Evolutionary conservation across 2,113 vertebrate species (phyloP).

Genomic region (Xenus cinereus): DNA sequence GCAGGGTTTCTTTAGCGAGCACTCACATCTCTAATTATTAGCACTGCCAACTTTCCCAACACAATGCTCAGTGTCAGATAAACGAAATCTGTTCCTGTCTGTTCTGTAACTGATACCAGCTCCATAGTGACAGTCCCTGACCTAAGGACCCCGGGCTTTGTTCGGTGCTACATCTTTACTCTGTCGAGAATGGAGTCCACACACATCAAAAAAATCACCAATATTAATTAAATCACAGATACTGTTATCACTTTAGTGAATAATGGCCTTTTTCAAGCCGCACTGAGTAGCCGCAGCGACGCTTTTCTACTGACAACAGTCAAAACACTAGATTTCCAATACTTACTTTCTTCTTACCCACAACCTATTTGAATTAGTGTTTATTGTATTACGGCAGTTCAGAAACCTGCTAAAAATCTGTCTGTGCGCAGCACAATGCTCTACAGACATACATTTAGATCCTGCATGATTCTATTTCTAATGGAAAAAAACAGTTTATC

Average conservation of each 20-base stretch:
- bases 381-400: neutral
- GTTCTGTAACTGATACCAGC: constrained; percentile 76
- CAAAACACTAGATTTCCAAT: neutral
- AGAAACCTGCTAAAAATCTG: neutral
- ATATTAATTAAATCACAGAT: constrained; percentile 60
- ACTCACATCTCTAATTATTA: constrained; percentile 58
- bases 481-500: neutral
- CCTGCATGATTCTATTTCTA: neutral
- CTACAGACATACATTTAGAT: rapidly evolving
- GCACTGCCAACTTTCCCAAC: constrained; percentile 57
- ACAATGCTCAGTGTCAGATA: constrained; percentile 75
- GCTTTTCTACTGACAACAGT: neutral
- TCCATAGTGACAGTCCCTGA: constrained; percentile 77
- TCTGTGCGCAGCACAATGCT: rapidly evolving
- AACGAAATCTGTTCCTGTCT: constrained; percentile 77
- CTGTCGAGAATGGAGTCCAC: constrained; percentile 58
- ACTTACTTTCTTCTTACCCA: neutral
- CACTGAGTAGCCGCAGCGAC: neutral
- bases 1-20: constrained; percentile 31
- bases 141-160: constrained; percentile 71
- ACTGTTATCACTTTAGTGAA: constrained; percentile 56
- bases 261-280: constrained; percentile 18
- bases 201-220: constrained; percentile 57
- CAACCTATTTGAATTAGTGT: neutral
- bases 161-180: constrained; percentile 66